phyloP scores from a whole-genome alignment of 2,113 vertebrate species.

The Microcebus jonahi region DNA sequence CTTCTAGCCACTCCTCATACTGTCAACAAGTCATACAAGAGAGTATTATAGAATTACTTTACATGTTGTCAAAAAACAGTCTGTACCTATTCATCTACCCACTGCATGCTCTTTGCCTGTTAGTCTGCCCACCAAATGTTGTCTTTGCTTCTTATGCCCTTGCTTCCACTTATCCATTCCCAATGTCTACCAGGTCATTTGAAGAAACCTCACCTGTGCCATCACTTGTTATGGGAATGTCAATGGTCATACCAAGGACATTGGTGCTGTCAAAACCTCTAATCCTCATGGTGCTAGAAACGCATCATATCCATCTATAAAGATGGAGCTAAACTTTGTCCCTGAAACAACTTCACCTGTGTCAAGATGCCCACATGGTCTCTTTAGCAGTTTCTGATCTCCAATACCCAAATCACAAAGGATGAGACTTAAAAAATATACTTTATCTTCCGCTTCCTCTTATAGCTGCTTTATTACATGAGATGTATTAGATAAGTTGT shows the following conservation, averaged over 20 bases:
- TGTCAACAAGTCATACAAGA: not conserved
- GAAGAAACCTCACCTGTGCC: not conserved
- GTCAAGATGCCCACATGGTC: not conserved
- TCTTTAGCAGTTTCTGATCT: not conserved
- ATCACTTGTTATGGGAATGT: not conserved
- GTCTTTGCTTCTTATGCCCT: not conserved
- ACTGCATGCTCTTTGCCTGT: not conserved
- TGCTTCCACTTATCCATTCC: not conserved
- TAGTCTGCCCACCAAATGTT: no score
- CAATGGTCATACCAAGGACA: not conserved
- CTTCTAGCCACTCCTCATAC: not conserved
- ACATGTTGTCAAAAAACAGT: not conserved
- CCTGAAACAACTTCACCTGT: not conserved
- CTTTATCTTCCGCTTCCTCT: not conserved
- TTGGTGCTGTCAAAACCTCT: not conserved
- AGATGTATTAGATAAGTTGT: not conserved
- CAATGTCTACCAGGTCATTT: not conserved
- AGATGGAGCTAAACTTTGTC: not conserved
- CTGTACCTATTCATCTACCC: not conserved
- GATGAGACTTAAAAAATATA: not conserved
- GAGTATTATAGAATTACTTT: not conserved
- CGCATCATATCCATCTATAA: not conserved
- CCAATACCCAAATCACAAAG: not conserved
- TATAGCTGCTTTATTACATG: not conserved
- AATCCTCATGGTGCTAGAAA: not conserved